These are phyloP conservation scores for Neotoxoptera formosana DNA, from an alignment of 1,140 invertebrate species.

Conservation along the genomic window DNA sequence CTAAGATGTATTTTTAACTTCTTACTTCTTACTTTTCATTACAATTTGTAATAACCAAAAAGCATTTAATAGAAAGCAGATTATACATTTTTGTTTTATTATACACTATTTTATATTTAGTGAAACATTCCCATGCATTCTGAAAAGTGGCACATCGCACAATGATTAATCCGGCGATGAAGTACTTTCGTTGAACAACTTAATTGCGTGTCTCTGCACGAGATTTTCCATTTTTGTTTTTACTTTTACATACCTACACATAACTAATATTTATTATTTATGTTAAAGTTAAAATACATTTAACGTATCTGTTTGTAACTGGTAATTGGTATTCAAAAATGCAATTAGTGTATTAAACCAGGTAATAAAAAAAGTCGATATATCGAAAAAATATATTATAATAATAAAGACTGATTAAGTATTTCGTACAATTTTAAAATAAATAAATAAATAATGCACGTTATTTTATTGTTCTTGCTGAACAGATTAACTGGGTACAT, in stretches of 20 bases:
- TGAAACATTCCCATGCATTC: background rate
- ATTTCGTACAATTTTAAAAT: background rate
- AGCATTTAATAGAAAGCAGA: background rate
- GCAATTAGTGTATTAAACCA: background rate
- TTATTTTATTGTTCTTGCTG: background rate
- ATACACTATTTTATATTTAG: background rate
- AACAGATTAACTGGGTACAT: background rate
- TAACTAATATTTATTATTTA: background rate
- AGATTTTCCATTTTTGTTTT: background rate
- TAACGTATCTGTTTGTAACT: background rate
- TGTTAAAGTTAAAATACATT: background rate
- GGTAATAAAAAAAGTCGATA: background rate
- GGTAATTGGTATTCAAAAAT: background rate
- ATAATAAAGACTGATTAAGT: background rate
- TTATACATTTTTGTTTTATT: background rate
- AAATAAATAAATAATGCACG: background rate
- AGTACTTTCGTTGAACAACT: background rate
- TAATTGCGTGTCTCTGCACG: background rate
- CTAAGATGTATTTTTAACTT: background rate
- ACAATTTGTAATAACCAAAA: background rate
- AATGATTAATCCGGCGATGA: background rate
- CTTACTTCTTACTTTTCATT: background rate
- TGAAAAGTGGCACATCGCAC: conserved; percentile 21
- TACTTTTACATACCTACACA: background rate
- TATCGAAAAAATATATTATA: background rate